These are phyloP conservation scores for Molanna angustata DNA, from an alignment of 2,888 invertebrate genomes.

Conservation along the genomic window DNA sequence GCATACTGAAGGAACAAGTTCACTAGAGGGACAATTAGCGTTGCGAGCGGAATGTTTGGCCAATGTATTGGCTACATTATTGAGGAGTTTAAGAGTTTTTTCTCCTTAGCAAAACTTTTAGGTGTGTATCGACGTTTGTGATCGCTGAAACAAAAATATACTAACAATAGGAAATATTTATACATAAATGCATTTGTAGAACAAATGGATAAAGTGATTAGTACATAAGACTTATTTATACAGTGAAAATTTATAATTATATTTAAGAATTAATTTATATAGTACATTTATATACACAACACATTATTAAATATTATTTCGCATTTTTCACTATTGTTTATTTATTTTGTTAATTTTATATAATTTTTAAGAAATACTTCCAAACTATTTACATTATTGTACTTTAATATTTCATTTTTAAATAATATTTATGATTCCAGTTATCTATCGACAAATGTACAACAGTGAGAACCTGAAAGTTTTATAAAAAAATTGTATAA, in stretches of 20 bases:
- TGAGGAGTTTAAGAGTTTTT: conserved; percentile 76
- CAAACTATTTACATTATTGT: too few species aligned
- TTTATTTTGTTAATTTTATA: too few species aligned
- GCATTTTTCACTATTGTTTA: conserved; percentile 29
- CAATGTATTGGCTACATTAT: conserved; percentile 74
- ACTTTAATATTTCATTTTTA: too few species aligned
- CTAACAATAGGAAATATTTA: background rate
- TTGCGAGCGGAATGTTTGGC: conserved; percentile 80
- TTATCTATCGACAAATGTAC: too few species aligned
- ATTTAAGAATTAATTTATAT: background rate
- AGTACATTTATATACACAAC: conserved; percentile 29
- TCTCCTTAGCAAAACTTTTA: conserved; percentile 56
- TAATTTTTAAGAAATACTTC: too few species aligned
- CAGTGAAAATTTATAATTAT: conserved; percentile 3
- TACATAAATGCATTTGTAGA: conserved; percentile 33
- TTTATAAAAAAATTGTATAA: too few species aligned
- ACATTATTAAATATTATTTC: conserved; percentile 33
- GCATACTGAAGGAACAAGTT: conserved; percentile 44
- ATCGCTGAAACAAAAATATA: background rate
- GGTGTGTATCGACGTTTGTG: conserved; percentile 11
- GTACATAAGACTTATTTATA: conserved; percentile 15
- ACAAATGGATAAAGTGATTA: conserved; percentile 34
- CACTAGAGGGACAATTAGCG: conserved; percentile 66
- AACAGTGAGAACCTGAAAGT: too few species aligned
- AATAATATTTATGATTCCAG: too few species aligned